Base-by-base conservation (phyloP, 2,888 invertebrate genomes). In the Emmelina monodactyla region DNA sequence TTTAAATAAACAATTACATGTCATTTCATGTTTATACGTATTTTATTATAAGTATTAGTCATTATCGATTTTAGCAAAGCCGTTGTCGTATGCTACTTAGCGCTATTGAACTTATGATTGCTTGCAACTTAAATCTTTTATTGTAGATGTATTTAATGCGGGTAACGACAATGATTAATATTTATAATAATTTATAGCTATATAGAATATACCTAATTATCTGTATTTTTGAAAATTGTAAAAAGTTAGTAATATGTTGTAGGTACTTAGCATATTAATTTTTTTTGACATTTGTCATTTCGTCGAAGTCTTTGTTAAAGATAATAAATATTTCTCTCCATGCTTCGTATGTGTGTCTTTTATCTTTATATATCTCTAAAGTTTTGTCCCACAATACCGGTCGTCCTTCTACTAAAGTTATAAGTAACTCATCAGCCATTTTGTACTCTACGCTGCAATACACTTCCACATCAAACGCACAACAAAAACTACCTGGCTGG, bases 301-400 rank as follows among this genome's bases (percentile, higher is more conserved):
- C 31, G 14, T 31, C 34, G 14, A 37, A 37, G 22, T 31, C 25
- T 14, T 34, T 16, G n/a, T 34, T 33, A 9, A 37, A 10, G n/a
- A 32, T 16, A 31, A 16, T 11, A 25, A 15, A 37, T 30, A 37
- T 29, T 28, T 34, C 28, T 28, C 14, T 19, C 34, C 37, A 34
- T 16, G 37, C 37, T 31, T 34, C 22, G 22, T 31, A 37, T 31
- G 32, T 37, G 14, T 9, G 14, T 11, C 34, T 31, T 29, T 34
- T 37, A 16, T 37, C 25, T 34, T 37, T 37, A 29, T 37, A 34
- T 16, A 31, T 33, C 11, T 37, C 34, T 22, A 32, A 22, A 7
- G 37, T 37, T 28, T 34, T 34, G 28, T 38, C 34, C 37, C 34
- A 34, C 15, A 34, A 15, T 16, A 37, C 34, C 14, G 34, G 34